phyloP scores from a whole-genome alignment of 2,797 vertebrate species.

The Xiphophorus birchmanni region DNA sequence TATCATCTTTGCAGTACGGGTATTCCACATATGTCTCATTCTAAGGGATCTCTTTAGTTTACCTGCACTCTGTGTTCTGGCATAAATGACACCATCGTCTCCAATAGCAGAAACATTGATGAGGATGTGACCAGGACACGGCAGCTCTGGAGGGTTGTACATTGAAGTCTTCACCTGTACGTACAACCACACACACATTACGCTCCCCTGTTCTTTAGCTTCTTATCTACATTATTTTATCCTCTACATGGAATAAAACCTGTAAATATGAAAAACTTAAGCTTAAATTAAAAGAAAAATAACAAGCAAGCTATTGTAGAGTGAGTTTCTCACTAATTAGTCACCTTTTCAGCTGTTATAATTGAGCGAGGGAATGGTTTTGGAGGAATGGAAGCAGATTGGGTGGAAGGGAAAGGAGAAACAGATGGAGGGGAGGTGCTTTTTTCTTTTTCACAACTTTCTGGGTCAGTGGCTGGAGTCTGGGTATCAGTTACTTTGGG shows the following conservation, averaged over 20 bases:
- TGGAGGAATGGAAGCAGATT: background rate
- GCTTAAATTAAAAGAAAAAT: background rate
- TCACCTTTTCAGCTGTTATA: slow-evolving; percentile 66
- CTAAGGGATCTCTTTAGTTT: background rate
- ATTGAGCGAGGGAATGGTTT: slow-evolving; percentile 45
- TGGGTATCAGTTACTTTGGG: slow-evolving; percentile 9
- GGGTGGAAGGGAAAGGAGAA: fast-evolving
- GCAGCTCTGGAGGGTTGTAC: slow-evolving; percentile 85
- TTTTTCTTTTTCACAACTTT: slow-evolving; percentile 4
- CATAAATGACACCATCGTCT: slow-evolving; percentile 87
- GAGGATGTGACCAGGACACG: slow-evolving; percentile 70
- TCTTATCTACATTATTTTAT: background rate
- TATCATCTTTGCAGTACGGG: background rate
- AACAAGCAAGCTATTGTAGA: no score
- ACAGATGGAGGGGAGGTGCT: background rate
- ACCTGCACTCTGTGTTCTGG: slow-evolving; percentile 84
- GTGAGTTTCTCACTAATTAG: background rate
- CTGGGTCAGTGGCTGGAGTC: background rate
- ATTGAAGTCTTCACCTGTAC: slow-evolving; percentile 62
- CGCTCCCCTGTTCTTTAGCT: no score
- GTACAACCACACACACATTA: background rate
- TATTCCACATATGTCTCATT: background rate
- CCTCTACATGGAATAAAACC: background rate
- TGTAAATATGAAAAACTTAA: background rate
- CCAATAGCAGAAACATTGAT: slow-evolving; percentile 84